Evolutionary conservation across 1,140 invertebrate species (phyloP), one percentile per base, ranked within the genome.

Genomic region (Drosophila ambigua): DNA sequence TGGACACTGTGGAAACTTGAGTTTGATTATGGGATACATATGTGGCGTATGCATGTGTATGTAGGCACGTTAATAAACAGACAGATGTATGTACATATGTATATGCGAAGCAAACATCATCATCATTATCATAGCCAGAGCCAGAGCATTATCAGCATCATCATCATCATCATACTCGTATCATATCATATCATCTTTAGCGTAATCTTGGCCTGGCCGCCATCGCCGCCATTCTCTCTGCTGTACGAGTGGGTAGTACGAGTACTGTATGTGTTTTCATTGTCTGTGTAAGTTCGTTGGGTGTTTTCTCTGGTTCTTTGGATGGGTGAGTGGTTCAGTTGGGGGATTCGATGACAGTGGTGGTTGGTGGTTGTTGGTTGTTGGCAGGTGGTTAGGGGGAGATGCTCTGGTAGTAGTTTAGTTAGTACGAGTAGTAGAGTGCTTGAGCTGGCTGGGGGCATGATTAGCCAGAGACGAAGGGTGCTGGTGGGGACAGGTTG

Each of bases 361-460:
- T 16, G 1, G 41, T 45, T 63, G 15, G 50, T 50, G 60, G 60
- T 2, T 68, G 64, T 64, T 69, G 67, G 64, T 66, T 69, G 20
- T 20, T 20, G 20, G 20, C 20, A 28, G 26, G 23, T 20, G 20
- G 20, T 20, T 20, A 2, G 23, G 31, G 31, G 8, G 31, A 9
- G 31, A 39, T 39, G 35, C 35, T 39, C 13, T 39, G 35, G 35
- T 39, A 13, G 35, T 39, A 39, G 35, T 39, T 13, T 39, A 39
- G 35, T 39, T 39, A 39, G 35, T 39, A 39, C 35, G 35, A 39
- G 35, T 66, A 50, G 67, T 45, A 65, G 63, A 65, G 63, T 66
- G 63, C 63, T 66, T 62, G 44, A 65, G 63, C 64, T 68, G 67
- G 67, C 67, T 20, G 67, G 51, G 67, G 64, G 67, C 67, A 69